A percentile compares a stretch with the other conserved stretches of the same genome.
Evolutionary conservation across 2,797 vertebrate species (phyloP).

Genomic region (Netta rufina): DNA sequence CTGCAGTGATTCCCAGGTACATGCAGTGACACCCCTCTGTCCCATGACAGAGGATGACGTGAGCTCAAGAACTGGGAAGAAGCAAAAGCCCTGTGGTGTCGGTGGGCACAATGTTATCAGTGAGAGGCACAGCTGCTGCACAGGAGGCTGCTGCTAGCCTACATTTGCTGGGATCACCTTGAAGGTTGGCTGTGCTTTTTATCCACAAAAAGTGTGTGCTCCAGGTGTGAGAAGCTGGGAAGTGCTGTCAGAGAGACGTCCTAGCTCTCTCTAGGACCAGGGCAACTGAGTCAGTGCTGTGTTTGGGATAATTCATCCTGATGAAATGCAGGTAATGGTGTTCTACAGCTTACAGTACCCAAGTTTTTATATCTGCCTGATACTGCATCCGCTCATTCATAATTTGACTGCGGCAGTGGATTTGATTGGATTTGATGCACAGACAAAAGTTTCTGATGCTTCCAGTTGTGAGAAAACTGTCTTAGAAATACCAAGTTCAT

Average conservation of each 20-base stretch:
- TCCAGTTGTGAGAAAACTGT: not conserved
- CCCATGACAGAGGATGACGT: not conserved
- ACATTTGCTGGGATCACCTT: not conserved
- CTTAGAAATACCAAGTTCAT: not conserved
- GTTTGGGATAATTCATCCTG: not conserved
- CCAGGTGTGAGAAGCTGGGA: not conserved
- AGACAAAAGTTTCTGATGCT: not conserved
- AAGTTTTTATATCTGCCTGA: not conserved
- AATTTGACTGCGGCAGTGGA: not conserved
- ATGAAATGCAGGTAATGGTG: not conserved
- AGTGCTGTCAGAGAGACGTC: not conserved
- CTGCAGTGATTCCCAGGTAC: not conserved
- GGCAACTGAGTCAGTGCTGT: not conserved
- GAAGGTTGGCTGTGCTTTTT: not conserved
- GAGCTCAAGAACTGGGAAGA: not conserved
- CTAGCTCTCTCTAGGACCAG: not conserved
- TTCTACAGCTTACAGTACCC: not conserved
- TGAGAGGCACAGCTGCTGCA: not conserved
- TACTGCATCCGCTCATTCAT: not conserved
- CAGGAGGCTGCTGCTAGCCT: not conserved
- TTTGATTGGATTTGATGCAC: not conserved
- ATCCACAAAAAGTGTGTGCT: not conserved
- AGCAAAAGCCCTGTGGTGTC: not conserved
- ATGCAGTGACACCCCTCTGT: not conserved
- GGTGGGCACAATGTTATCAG: rapidly evolving